Evolutionary conservation across 1,140 invertebrate species (phyloP).

Genomic region (Bombus huntii): DNA sequence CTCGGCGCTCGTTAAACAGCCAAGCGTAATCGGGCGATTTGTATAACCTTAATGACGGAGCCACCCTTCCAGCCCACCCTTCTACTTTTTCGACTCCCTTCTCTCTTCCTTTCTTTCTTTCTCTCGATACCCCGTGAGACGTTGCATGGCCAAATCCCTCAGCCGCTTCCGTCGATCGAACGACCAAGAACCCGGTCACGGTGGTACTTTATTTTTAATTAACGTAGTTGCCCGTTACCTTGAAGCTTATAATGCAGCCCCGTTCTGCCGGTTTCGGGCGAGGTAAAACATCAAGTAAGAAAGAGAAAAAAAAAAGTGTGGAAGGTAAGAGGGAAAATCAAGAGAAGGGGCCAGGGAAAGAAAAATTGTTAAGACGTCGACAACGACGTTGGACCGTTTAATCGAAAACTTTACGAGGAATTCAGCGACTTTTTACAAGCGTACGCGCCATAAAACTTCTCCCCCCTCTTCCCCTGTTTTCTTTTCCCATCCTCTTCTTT

Average conservation of each 20-base stretch:
- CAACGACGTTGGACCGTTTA: constrained; percentile 23
- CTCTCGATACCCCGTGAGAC: not conserved
- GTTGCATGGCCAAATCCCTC: not conserved
- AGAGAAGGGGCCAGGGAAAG: not conserved
- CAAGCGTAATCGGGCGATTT: constrained; percentile 68
- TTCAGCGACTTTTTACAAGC: constrained; percentile 41
- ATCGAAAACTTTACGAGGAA: constrained; percentile 44
- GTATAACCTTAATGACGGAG: constrained; percentile 70
- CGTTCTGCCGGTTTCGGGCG: constrained; percentile 5
- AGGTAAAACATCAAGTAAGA: not conserved
- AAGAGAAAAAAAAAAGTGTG: not conserved
- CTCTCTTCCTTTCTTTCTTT: not conserved
- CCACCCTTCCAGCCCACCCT: not conserved
- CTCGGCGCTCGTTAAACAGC: constrained; percentile 66
- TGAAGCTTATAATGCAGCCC: constrained; percentile 55
- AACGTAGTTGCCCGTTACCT: constrained; percentile 56
- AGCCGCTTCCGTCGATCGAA: constrained; percentile 26
- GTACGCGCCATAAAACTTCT: constrained; percentile 28
- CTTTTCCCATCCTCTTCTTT: not conserved
- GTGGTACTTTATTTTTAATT: constrained; percentile 61
- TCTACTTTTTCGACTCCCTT: not conserved
- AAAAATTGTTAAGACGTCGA: constrained; percentile 40
- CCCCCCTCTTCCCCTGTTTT: no score
- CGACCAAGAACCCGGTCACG: constrained; percentile 30
- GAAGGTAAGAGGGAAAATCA: not conserved